phyloP scores from a whole-genome alignment of 2,113 vertebrate species.

The Panthera uncia region DNA sequence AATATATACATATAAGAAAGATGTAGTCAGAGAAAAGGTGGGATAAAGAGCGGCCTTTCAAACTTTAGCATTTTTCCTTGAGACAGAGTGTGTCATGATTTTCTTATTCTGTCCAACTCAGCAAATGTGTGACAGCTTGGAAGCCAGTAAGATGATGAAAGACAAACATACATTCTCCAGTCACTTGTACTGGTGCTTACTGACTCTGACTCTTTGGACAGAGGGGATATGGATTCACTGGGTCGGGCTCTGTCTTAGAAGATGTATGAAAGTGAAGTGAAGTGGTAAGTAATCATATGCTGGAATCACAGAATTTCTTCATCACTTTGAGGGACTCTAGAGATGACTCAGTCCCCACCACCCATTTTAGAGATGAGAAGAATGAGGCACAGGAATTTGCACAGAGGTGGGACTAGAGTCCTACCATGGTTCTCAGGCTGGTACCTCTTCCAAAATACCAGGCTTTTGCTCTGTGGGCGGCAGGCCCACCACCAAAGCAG shows the following conservation, averaged over 20 bases:
- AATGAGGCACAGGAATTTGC: not conserved
- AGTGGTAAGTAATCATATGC: not conserved
- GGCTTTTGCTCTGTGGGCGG: not conserved
- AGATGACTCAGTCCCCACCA: not conserved
- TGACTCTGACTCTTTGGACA: not conserved
- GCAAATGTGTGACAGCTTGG: not conserved
- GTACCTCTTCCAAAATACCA: not conserved
- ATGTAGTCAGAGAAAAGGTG: not conserved
- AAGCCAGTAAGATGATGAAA: not conserved
- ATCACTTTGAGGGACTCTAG: not conserved
- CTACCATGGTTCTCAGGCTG: not conserved
- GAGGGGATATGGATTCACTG: not conserved
- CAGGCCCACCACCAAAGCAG: not conserved
- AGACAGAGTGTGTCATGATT: not conserved
- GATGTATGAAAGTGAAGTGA: not conserved
- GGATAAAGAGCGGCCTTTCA: conserved; percentile 9
- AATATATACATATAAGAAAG: not conserved
- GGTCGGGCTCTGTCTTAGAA: not conserved
- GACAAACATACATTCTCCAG: not conserved
- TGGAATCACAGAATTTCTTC: conserved; percentile 32
- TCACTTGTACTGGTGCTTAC: not conserved
- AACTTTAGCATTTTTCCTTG: not conserved
- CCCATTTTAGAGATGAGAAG: not conserved
- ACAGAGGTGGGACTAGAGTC: not conserved
- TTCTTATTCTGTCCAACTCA: not conserved